These are phyloP conservation scores for Carlito syrichta DNA, from an alignment of 2,113 vertebrate genomes.

Conservation along the genomic window DNA sequence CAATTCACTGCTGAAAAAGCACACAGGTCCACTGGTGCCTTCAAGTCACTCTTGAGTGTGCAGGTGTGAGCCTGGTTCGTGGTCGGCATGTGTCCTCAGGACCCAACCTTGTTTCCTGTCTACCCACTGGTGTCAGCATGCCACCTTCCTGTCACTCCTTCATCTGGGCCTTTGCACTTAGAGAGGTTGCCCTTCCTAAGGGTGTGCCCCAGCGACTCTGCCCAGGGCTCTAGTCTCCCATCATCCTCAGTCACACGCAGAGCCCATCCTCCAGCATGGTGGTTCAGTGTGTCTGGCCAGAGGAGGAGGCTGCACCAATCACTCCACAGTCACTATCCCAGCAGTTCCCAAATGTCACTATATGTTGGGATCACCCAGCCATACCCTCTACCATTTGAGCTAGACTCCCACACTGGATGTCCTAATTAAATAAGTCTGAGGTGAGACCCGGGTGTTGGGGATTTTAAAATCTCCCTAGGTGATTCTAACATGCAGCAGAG, in stretches of 20 bases:
- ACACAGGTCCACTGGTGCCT: not conserved
- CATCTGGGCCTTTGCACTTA: not conserved
- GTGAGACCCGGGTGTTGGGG: not conserved
- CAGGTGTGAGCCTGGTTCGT: not conserved
- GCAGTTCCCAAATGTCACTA: not conserved
- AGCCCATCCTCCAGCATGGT: not conserved
- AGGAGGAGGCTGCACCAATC: not conserved
- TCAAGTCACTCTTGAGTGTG: fast-evolving
- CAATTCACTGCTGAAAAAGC: not conserved
- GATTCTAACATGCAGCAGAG: not conserved
- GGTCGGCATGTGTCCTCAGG: not conserved
- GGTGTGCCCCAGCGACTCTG: no score
- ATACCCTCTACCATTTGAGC: not conserved
- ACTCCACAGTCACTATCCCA: not conserved
- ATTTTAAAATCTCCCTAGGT: not conserved
- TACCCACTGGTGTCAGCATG: not conserved
- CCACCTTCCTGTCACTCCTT: not conserved
- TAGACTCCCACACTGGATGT: not conserved
- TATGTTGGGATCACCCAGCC: not conserved
- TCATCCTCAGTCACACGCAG: not conserved
- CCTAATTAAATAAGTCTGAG: not conserved
- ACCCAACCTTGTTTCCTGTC: no score
- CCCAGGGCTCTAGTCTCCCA: not conserved
- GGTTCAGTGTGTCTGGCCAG: not conserved
- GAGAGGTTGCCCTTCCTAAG: not conserved